Percentiles rank a stretch among this genome's conserved stretches.
These are phyloP conservation scores for Grus americana DNA, from an alignment of 2,113 vertebrate species.

Conservation along the genomic window DNA sequence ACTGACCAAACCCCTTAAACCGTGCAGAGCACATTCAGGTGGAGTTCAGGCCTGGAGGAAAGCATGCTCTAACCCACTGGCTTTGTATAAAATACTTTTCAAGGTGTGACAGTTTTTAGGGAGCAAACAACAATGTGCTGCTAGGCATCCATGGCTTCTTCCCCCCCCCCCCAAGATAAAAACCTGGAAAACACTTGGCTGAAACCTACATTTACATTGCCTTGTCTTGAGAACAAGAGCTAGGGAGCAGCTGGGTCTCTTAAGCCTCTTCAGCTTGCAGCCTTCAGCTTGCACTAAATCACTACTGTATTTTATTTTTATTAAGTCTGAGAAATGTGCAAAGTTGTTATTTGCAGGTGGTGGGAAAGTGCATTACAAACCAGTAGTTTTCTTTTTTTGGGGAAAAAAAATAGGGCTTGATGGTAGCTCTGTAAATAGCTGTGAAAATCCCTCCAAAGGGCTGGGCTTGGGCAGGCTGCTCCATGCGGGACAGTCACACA, in stretches of 20 bases:
- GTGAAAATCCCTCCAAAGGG: background rate
- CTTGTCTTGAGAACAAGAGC: background rate
- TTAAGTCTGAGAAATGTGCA: background rate
- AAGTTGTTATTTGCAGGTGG: background rate
- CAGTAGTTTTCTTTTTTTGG: background rate
- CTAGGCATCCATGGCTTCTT: background rate
- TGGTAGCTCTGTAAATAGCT: background rate
- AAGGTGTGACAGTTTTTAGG: background rate
- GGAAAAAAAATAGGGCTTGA: background rate
- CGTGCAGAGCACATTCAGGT: accelerated
- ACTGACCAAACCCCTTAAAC: background rate
- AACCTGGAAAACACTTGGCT: background rate
- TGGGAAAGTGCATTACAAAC: background rate
- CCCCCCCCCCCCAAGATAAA: background rate
- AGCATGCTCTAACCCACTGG: accelerated
- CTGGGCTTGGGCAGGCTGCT: background rate
- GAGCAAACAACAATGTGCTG: background rate
- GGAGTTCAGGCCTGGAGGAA: background rate
- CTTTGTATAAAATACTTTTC: background rate
- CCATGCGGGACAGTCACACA: accelerated
- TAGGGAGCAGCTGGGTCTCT: background rate
- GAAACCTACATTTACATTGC: accelerated
- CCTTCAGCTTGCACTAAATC: background rate
- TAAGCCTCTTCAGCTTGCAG: background rate
- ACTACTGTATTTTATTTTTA: background rate